Conservation (phyloP, 2,888 invertebrate genomes). For the Himalopsyche anomala region DNA sequence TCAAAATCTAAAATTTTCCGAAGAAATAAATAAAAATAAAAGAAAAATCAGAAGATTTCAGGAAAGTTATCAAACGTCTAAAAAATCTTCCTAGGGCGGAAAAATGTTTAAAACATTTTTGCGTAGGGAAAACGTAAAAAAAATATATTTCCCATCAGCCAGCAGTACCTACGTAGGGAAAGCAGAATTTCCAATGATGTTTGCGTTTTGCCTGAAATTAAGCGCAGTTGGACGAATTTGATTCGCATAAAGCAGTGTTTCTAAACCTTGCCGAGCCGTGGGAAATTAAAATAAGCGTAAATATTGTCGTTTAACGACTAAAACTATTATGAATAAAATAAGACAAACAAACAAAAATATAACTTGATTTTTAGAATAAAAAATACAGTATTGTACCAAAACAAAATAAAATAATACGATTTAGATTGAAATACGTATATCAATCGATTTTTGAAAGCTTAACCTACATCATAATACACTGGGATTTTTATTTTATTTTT, state of each 20-base stretch:
- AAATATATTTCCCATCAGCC: neutral
- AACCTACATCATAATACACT: too few species aligned
- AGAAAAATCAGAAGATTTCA: neutral
- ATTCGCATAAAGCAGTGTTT: neutral
- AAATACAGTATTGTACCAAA: too few species aligned
- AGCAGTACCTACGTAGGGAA: neutral
- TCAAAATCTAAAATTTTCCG: neutral
- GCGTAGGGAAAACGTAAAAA: neutral
- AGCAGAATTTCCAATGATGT: conserved; percentile 2
- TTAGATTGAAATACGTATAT: too few species aligned
- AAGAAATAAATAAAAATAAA: neutral
- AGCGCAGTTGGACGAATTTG: neutral
- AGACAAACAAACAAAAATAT: too few species aligned
- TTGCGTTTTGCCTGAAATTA: conserved; percentile 3
- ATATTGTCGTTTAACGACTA: too few species aligned
- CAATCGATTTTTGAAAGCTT: too few species aligned
- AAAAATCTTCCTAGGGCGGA: neutral
- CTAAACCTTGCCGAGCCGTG: too few species aligned
- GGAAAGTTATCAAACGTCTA: neutral
- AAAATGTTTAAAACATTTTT: neutral
- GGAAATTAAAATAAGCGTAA: too few species aligned
- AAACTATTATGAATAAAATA: too few species aligned
- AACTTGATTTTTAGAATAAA: too few species aligned
- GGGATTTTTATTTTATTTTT: too few species aligned
- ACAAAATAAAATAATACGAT: too few species aligned